Evolutionary conservation across 2,888 invertebrate genomes (phyloP).

Genomic region (Himalopsyche japonica): DNA sequence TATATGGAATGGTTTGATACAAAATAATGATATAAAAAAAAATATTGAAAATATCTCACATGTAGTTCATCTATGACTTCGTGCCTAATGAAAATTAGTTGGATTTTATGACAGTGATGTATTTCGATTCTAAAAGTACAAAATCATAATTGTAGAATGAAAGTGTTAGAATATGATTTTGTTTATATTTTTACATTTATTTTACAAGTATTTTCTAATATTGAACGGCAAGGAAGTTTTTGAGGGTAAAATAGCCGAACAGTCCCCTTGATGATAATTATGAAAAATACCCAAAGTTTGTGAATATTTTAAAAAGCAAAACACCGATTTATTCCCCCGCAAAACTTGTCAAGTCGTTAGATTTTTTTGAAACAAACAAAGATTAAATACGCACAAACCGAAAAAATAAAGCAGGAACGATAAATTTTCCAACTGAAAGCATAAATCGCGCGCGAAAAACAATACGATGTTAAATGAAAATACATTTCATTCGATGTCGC

Average conservation of each 20-base stretch:
- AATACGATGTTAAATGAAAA: constrained; percentile 3
- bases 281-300: background rate
- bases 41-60: too few species aligned
- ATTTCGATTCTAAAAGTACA: too few species aligned
- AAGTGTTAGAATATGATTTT: too few species aligned
- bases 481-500: constrained; percentile 1
- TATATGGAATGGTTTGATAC: background rate
- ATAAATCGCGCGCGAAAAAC: constrained; percentile 17
- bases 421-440: constrained; percentile 10
- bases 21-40: too few species aligned
- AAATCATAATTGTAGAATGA: too few species aligned
- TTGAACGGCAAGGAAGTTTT: background rate
- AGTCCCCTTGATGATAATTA: background rate
- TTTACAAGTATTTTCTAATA: too few species aligned
- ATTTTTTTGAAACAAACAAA: constrained; percentile 1
- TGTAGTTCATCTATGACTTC: too few species aligned
- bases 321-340: background rate
- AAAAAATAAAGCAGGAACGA: background rate
- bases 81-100: too few species aligned
- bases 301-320: background rate
- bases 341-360: constrained; percentile 2
- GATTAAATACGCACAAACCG: constrained; percentile 2
- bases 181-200: too few species aligned
- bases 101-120: too few species aligned
- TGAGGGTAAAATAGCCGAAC: background rate